These are phyloP conservation scores for Amiota mariae DNA, from an alignment of 2,888 invertebrate species.

Conservation along the genomic window DNA sequence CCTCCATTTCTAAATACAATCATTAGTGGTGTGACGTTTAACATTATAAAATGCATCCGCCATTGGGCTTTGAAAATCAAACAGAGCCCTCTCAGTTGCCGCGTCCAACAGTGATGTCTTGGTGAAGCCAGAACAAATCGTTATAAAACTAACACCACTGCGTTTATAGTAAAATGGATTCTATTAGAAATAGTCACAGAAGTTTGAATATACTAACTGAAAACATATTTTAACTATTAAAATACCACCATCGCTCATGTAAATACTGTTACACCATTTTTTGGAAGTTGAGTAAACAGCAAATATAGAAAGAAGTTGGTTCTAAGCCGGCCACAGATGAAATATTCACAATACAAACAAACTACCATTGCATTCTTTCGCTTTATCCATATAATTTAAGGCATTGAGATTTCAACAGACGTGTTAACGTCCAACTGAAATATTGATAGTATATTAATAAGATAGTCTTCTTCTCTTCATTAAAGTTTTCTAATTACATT, in stretches of 20 bases:
- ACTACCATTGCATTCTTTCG: slow-evolving; percentile 71
- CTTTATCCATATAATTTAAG: slow-evolving; percentile 71
- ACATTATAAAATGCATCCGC: slow-evolving; percentile 39
- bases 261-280: slow-evolving; percentile 71
- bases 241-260: slow-evolving; percentile 68
- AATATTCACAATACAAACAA: slow-evolving; percentile 71
- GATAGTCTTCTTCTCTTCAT: too few species aligned
- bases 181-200: slow-evolving; percentile 37
- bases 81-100: slow-evolving; percentile 52
- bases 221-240: background rate
- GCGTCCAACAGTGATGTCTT: slow-evolving; percentile 54
- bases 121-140: slow-evolving; percentile 65
- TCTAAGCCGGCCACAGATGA: slow-evolving; percentile 69
- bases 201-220: background rate
- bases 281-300: slow-evolving; percentile 72
- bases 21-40: slow-evolving; percentile 55
- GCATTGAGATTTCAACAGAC: slow-evolving; percentile 70
- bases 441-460: too few species aligned
- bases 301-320: slow-evolving; percentile 50
- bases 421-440: slow-evolving; percentile 73
- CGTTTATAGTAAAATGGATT: slow-evolving; percentile 47
- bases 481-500: too few species aligned
- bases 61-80: slow-evolving; percentile 46
- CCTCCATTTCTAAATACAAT: slow-evolving; percentile 55
- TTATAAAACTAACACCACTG: slow-evolving; percentile 58